A percentile compares a stretch with the other conserved stretches of the same genome.
These are phyloP conservation scores for Idaea straminata DNA, from an alignment of 2,888 invertebrate species.

Conservation along the genomic window DNA sequence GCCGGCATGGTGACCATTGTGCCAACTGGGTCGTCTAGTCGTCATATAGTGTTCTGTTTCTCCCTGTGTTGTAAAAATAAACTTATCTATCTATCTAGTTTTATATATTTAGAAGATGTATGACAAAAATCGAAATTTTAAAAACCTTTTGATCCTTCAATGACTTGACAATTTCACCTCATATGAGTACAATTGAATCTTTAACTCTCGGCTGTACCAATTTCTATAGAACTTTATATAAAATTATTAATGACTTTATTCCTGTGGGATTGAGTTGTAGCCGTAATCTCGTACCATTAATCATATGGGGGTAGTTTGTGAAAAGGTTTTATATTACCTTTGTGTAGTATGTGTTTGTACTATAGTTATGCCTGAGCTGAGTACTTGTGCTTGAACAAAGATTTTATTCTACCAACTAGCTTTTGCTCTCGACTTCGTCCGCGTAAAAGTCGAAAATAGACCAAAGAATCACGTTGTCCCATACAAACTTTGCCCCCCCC, in stretches of 20 bases:
- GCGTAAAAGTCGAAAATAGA: too few relatives aligned
- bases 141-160: neutral
- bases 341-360: neutral
- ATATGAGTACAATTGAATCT: neutral
- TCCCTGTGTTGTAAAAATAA: too few relatives aligned
- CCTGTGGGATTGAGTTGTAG: conserved; percentile 53
- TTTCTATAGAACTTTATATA: conserved; percentile 39
- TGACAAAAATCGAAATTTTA: neutral
- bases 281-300: conserved; percentile 35
- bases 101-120: too few relatives aligned
- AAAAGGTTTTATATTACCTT: neutral
- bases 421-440: too few relatives aligned
- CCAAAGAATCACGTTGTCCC: too few relatives aligned
- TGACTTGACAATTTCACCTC: neutral
- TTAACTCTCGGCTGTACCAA: conserved; percentile 26
- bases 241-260: conserved; percentile 47
- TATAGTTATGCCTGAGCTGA: neutral
- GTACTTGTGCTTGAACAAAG: neutral
- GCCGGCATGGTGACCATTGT: too few relatives aligned
- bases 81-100: too few relatives aligned
- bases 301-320: conserved; percentile 19
- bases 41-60: too few relatives aligned
- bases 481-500: too few relatives aligned
- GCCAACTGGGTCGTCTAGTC: too few relatives aligned
- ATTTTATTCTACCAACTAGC: too few relatives aligned